Base-by-base conservation (phyloP, 1,140 invertebrate species). In the Lepidurus couesii region DNA sequence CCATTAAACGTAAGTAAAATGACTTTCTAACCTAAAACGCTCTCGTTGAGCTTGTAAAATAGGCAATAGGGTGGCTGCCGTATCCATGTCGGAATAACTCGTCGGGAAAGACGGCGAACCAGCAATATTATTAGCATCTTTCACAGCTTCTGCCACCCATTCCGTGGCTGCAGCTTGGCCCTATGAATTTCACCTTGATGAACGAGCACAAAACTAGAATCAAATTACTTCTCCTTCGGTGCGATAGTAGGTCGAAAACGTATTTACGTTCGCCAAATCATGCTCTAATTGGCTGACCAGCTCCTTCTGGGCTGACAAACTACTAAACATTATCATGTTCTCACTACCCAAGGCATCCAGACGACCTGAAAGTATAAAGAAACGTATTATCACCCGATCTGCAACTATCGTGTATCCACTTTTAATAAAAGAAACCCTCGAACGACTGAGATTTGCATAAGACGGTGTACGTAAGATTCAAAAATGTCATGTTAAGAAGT, bases 11-110 rank as follows among this genome's bases (percentile, higher is more conserved):
- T n/a, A 13, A 65, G 53, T 65, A 65, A 7, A 65, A 65, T 47
- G 16, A 65, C 21, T 65, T 9, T 65, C 43, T 26, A 65, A 73
- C 53, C 84, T 77, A 81, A 86, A 87, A 78, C 86, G 80, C 81
- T 87, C 86, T 43, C 86, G 81, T 81, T 87, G 86, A 81, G 85
- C 85, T 78, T 86, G 84, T 8, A 87, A 83, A 53, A 87, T 87
- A 7, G 85, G 85, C 42, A 87, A 81, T 21, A 87, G 81, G 16
- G 85, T 84, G 65, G 84, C 83, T 3, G 84, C 83, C 24, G 84
- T 79, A 24, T 79, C 85, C 26, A 79, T 44, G 42, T 79, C 78
- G 42, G 34, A 9, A 16, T 44, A 21, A 44, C 44, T 34, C 8
- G 53, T 75, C 42, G 44, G 78, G 10, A 73, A 73, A n/a, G 73